phyloP scores from a whole-genome alignment of 2,888 invertebrate species.

The Thera obeliscata region DNA sequence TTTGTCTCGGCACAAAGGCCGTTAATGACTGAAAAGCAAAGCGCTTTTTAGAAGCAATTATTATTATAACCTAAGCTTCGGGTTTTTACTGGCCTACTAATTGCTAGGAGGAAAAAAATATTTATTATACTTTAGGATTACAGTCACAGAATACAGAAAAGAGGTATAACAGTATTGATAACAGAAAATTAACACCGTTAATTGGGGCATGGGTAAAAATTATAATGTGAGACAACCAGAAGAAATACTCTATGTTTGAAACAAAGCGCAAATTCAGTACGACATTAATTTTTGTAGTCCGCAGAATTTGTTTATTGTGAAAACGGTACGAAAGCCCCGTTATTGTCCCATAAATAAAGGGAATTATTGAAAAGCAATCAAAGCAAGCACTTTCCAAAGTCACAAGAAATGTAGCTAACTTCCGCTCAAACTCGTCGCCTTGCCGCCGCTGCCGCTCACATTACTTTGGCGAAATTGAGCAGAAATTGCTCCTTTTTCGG shows the following conservation, averaged over 20 bases:
- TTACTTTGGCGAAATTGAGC: conserved; percentile 28
- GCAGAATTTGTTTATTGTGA: conserved; percentile 3
- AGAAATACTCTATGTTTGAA: too few relatives aligned
- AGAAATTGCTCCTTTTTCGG: conserved; percentile 33
- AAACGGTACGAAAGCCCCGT: background rate
- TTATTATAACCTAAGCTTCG: conserved; percentile 35
- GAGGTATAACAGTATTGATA: too few relatives aligned
- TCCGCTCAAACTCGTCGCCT: conserved; percentile 21
- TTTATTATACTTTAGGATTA: background rate
- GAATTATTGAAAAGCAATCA: conserved; percentile 33
- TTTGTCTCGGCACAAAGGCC: conserved; percentile 50
- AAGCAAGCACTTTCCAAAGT: conserved; percentile 20
- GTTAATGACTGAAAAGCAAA: conserved; percentile 40
- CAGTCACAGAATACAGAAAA: too few relatives aligned
- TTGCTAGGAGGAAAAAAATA: background rate
- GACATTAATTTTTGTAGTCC: background rate
- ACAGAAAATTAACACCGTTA: too few relatives aligned
- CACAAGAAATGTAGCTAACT: conserved; percentile 29
- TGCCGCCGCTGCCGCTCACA: conserved; percentile 22
- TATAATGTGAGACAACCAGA: too few relatives aligned
- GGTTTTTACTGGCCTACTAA: conserved; percentile 22
- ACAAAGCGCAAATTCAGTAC: background rate
- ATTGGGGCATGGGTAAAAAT: too few relatives aligned
- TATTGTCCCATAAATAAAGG: conserved; percentile 28
- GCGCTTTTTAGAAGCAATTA: conserved; percentile 42